A percentile compares a stretch with the other conserved stretches of the same genome.
These are phyloP conservation scores for Antechinus stuartii DNA, from an alignment of 2,113 vertebrate species.

Conservation along the genomic window DNA sequence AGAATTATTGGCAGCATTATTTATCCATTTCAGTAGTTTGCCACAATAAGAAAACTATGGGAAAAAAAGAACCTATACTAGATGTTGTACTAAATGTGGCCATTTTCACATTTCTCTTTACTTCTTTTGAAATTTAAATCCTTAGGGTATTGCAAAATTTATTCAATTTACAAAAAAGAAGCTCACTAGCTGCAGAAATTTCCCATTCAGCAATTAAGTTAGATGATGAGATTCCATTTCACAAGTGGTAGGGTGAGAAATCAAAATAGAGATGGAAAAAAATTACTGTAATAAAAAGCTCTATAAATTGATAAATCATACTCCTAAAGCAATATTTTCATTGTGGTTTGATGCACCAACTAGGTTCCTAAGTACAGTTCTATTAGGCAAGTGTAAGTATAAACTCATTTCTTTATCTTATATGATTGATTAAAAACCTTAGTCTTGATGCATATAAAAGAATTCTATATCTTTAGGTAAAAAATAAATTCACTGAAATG, in stretches of 20 bases:
- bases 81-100: constrained; percentile 6
- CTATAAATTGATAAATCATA: constrained; percentile 22
- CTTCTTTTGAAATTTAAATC: constrained; percentile 45
- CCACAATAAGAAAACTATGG: constrained; percentile 15
- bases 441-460: background rate
- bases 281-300: background rate
- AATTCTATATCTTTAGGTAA: background rate
- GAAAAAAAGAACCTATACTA: background rate
- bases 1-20: constrained; percentile 62
- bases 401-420: background rate
- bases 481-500: background rate
- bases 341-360: background rate
- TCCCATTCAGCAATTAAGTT: constrained; percentile 51
- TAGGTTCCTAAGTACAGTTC: constrained; percentile 26
- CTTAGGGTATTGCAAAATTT: constrained; percentile 23
- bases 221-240: constrained; percentile 44
- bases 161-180: constrained; percentile 57
- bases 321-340: background rate
- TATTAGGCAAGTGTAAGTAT: background rate
- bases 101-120: background rate
- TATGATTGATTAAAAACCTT: constrained; percentile 23
- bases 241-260: constrained; percentile 49
- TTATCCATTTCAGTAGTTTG: constrained; percentile 67
- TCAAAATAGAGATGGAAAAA: background rate
- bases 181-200: constrained; percentile 12